A percentile compares a stretch with the other conserved stretches of the same genome.
These are phyloP conservation scores for Sarcophilus harrisii DNA, from an alignment of 2,797 vertebrate species.

Conservation along the genomic window DNA sequence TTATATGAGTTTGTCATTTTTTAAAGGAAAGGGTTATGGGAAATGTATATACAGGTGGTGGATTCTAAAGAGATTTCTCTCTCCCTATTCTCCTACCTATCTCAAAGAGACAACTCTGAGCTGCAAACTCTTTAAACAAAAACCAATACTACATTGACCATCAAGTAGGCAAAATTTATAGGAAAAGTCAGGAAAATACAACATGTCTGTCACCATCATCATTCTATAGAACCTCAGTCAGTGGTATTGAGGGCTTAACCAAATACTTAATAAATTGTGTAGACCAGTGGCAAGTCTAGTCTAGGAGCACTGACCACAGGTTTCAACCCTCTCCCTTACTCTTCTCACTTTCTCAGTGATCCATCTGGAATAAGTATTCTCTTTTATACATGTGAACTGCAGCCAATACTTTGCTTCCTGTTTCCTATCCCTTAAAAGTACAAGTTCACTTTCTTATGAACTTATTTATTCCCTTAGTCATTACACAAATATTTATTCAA, in stretches of 20 bases:
- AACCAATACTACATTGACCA: background rate
- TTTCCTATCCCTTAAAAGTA: background rate
- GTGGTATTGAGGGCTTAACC: background rate
- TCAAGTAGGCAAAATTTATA: background rate
- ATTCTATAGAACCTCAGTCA: background rate
- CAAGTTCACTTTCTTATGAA: background rate
- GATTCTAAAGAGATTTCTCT: background rate
- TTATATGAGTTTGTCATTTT: rapidly evolving
- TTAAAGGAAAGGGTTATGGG: rapidly evolving
- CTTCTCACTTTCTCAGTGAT: background rate
- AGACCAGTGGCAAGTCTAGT: background rate
- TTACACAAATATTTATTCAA: background rate
- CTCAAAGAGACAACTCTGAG: background rate
- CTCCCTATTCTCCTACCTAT: background rate
- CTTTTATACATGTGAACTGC: background rate
- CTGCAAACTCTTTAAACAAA: background rate
- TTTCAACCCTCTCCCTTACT: background rate
- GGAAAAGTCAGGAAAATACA: background rate
- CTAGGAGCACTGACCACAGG: background rate
- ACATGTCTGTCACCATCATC: background rate
- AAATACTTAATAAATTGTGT: background rate
- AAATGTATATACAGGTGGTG: background rate
- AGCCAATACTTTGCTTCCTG: background rate
- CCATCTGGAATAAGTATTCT: background rate
- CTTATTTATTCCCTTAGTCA: background rate